Base-by-base conservation (phyloP, 2,888 invertebrate genomes). In the Mythimna loreyi region DNA sequence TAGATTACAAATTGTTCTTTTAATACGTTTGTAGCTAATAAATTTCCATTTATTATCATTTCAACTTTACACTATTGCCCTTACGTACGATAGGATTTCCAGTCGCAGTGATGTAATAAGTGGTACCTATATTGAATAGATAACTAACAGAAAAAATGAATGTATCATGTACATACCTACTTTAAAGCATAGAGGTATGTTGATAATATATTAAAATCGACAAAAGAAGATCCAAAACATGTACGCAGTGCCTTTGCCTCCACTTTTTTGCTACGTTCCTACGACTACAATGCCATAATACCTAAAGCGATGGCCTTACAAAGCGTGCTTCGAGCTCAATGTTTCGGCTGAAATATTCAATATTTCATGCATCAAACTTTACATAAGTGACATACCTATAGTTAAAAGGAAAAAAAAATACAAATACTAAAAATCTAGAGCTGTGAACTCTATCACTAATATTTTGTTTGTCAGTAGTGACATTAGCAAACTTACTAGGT, bases 21-120 rank as follows among this genome's bases (percentile, higher is more conserved):
- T 28, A 28, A 4, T 6, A 40, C 4, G 9, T n/a, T 45, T 72
- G 56, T 63, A n/a, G 7, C 21, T 33, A 45, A 45, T n/a, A 55
- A 59, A 50, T 62, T 57, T 70, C 30, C 21, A 19, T 25, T 52
- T 43, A 36, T 69, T 70, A 76, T 70, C 77, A 11, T 30, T 16
- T 75, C 70, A 75, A 76, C 77, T 74, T 45, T 72, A 55, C 25
- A 60, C 11, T 28, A 52, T 50, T 70, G 77, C 70, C 70, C 70
- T 52, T 47, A 33, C 13, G 67, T 47, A 33, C 13, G 67, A 57
- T 40, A 63, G 56, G 63, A 59, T 59, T 49, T 43, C 33, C 11
- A 60, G 63, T 59, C 19, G 40, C 8, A 52, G 23, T 74, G 49
- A 74, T 57, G 57, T 30, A 67, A 70, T 69, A 56, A 45, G 19